These are phyloP conservation scores for Salticus scenicus DNA, from an alignment of 2,888 invertebrate genomes.

Conservation along the genomic window DNA sequence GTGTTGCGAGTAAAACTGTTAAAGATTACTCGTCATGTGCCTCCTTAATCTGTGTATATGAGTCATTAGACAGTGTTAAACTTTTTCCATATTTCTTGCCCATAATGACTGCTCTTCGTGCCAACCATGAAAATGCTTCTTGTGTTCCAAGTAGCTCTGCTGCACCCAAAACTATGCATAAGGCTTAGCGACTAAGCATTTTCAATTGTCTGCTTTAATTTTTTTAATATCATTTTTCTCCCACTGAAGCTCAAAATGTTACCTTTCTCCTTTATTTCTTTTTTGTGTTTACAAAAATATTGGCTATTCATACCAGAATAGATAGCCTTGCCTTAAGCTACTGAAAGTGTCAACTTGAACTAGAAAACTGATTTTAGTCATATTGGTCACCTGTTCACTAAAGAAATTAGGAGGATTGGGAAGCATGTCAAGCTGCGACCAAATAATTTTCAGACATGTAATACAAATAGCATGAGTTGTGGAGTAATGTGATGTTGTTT, in stretches of 20 bases:
- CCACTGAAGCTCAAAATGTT: constrained; percentile 53
- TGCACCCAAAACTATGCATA: constrained; percentile 28
- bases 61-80: constrained; percentile 42
- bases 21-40: constrained; percentile 46
- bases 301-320: constrained; percentile 49
- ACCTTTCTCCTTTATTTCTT: not conserved
- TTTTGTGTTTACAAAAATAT: not conserved
- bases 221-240: not conserved
- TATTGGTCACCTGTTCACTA: constrained; percentile 22
- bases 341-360: constrained; percentile 31
- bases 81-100: constrained; percentile 46
- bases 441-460: constrained; percentile 39
- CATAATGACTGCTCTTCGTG: constrained; percentile 59
- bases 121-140: constrained; percentile 49
- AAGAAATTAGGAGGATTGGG: constrained; percentile 20
- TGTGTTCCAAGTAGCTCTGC: constrained; percentile 52
- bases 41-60: constrained; percentile 43
- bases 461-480: constrained; percentile 28
- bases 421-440: constrained; percentile 21
- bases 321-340: constrained; percentile 62
- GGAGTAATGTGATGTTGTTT: constrained; percentile 39
- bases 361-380: constrained; percentile 28
- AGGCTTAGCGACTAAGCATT: constrained; percentile 41
- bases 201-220: constrained; percentile 33
- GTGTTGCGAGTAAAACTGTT: constrained; percentile 44